Conservation (phyloP, 2,888 invertebrate species). For the Eulithis prunata region DNA sequence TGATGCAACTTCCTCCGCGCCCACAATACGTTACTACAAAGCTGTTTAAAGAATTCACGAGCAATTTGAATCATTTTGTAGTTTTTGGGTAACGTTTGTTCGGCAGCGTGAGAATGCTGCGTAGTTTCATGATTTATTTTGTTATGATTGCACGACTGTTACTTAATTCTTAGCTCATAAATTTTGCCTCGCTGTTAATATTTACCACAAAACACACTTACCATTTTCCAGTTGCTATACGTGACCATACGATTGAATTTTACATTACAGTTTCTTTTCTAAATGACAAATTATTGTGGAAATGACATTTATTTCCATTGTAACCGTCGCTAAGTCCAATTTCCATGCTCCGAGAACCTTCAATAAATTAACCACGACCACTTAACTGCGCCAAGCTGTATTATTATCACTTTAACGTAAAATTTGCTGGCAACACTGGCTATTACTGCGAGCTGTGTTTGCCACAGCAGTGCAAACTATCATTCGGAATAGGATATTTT, state of each 20-base stretch:
- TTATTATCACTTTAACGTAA: conserved; percentile 42
- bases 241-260: neutral
- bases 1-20: conserved; percentile 76
- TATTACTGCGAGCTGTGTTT: conserved; percentile 34
- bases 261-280: conserved; percentile 10
- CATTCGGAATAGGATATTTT: neutral
- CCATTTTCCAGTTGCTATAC: neutral
- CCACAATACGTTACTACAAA: conserved; percentile 58
- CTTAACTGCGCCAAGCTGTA: conserved; percentile 34
- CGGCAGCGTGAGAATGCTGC: conserved; percentile 25
- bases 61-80: conserved; percentile 20
- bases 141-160: conserved; percentile 4
- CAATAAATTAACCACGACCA: conserved; percentile 39
- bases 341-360: conserved; percentile 33
- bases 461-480: conserved; percentile 2
- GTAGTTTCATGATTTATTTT: conserved; percentile 9
- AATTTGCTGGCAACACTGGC: conserved; percentile 39
- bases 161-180: neutral
- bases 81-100: conserved; percentile 17
- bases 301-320: conserved; percentile 30
- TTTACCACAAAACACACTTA: too few species aligned
- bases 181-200: neutral
- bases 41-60: conserved; percentile 42
- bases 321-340: conserved; percentile 32
- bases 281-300: conserved; percentile 28